Base-by-base conservation (phyloP, 1,140 invertebrate species). In the Drosophila prosaltans region DNA sequence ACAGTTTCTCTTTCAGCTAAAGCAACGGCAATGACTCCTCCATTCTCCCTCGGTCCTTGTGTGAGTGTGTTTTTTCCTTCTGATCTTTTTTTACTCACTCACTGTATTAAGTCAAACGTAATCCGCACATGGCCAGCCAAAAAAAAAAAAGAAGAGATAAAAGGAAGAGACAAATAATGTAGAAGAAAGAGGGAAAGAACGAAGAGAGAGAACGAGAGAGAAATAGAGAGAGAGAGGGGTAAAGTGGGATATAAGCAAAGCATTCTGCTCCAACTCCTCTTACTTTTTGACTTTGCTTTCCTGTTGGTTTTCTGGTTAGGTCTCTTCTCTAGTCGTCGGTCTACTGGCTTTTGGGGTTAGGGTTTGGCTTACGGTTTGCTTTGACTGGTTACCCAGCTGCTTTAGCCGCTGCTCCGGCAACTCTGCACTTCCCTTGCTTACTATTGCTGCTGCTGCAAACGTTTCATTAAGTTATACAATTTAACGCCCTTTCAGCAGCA, bases 381-480 rank as follows among this genome's bases (percentile, higher is more conserved):
- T 84, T 84, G 80, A 83, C 80, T 86, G 82, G 82, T 86, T 69
- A 55, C 41, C 63, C 74, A 78, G 75, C 78, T 78, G 72, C 66
- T 26, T 41, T 36, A 4, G 6, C 28, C 39, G 30, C 28, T 65
- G 58, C 68, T 40, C 16, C 65, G n/a, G 63, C 28, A 30, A 30
- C 28, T 30, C 28, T 0, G 28, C 28, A 36, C 1, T 36, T 36
- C 6, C 6, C 32, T 36, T 36, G 32, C 21, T 43, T 4, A 2
- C 16, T 32, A 9, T 28, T 41, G 48, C 65, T 62, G 40, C 30
- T 65, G 58, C 78, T 36, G 32, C 32, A 36, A 77, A 55, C 85
- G 85, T 89, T 90, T 89, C 85, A 89, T 89, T 89, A 89, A 89
- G 85, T 89, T 89, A 90, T 89, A 90, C 85, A 89, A 89, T 89